phyloP scores from a whole-genome alignment of 2,888 invertebrate species.

The Andrena dorsata region DNA sequence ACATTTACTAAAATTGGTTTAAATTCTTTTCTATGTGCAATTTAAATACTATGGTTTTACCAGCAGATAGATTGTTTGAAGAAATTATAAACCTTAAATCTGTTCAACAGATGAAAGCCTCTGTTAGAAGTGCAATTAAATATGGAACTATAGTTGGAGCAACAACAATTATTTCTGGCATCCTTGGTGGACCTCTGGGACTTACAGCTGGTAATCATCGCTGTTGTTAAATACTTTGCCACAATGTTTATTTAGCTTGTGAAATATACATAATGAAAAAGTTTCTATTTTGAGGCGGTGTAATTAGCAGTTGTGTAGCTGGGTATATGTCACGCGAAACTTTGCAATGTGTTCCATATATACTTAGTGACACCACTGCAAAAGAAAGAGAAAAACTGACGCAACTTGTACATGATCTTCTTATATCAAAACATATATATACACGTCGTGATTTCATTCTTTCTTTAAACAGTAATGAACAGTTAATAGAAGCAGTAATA shows the following conservation, averaged over 20 bases:
- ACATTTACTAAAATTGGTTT: too few species aligned
- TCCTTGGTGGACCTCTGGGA: too few species aligned
- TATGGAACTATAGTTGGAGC: too few species aligned
- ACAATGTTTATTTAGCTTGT: neutral
- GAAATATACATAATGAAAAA: neutral
- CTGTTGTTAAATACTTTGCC: too few species aligned
- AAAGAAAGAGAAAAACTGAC: conserved; percentile 10
- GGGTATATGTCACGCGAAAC: neutral
- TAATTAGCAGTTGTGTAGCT: conserved; percentile 5
- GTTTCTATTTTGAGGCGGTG: conserved; percentile 29
- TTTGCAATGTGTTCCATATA: conserved; percentile 10
- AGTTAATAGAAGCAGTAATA: conserved; percentile 4
- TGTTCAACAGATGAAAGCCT: too few species aligned
- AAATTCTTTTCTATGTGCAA: too few species aligned
- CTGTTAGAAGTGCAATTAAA: too few species aligned
- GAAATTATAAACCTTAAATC: too few species aligned
- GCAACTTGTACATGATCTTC: neutral
- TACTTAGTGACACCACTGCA: conserved; percentile 14
- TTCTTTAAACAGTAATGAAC: neutral
- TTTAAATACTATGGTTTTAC: too few species aligned
- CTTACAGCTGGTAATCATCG: too few species aligned
- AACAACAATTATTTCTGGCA: too few species aligned
- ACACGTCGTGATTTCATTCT: neutral
- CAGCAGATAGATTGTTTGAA: too few species aligned
- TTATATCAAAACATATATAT: conserved; percentile 1